These are phyloP conservation scores for Acipenser transmontanus DNA, from an alignment of 2,797 vertebrate species.

Conservation along the genomic window DNA sequence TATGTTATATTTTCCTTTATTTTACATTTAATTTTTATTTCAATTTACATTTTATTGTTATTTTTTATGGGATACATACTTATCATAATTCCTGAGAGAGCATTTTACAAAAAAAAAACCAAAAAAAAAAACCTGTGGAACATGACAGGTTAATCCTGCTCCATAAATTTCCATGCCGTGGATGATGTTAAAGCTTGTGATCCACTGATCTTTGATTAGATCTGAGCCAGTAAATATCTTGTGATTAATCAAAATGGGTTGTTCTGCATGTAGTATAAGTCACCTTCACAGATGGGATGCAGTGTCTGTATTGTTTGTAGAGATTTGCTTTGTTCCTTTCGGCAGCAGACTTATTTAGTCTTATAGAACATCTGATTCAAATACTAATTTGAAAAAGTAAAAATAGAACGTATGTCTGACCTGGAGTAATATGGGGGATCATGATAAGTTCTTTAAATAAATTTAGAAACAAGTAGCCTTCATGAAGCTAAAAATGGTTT, in stretches of 20 bases:
- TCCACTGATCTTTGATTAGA: constrained; percentile 82
- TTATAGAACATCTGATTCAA: constrained; percentile 49
- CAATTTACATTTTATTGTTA: too few species aligned
- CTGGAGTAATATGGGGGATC: constrained; percentile 9
- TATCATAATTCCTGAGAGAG: too few species aligned
- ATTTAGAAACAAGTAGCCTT: too few species aligned
- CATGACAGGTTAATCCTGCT: constrained; percentile 70
- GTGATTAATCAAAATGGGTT: constrained; percentile 84
- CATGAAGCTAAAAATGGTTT: too few species aligned
- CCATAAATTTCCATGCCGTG: constrained; percentile 68
- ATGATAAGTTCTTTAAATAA: too few species aligned
- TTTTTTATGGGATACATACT: too few species aligned
- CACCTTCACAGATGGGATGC: constrained; percentile 86
- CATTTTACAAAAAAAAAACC: too few species aligned
- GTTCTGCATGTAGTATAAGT: constrained; percentile 24
- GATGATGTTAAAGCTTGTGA: constrained; percentile 75
- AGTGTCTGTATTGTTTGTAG: constrained; percentile 63
- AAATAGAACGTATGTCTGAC: constrained; percentile 26
- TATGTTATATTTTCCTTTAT: too few species aligned
- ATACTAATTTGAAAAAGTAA: constrained; percentile 28
- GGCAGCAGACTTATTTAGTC: constrained; percentile 57
- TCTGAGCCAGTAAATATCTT: constrained; percentile 85
- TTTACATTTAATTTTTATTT: too few species aligned
- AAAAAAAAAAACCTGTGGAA: constrained; percentile 15
- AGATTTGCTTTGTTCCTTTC: constrained; percentile 59